phyloP scores from a whole-genome alignment of 2,888 invertebrate species.

The Microctonus aethiopoides region DNA sequence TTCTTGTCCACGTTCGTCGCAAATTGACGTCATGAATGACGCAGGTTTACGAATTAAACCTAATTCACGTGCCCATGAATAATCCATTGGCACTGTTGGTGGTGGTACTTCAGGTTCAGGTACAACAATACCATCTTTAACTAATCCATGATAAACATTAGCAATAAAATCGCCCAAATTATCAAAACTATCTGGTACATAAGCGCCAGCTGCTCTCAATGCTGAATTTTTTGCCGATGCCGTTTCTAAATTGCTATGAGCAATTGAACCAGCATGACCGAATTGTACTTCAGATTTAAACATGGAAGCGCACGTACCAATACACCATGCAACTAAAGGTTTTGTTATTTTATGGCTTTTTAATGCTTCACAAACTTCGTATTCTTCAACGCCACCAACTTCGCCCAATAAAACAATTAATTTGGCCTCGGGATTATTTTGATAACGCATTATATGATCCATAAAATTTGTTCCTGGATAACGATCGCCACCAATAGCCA shows the following conservation, averaged over 20 bases:
- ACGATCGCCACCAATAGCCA: conserved; percentile 97
- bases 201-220: conserved; percentile 83
- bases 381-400: conserved; percentile 99
- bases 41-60: conserved; percentile 98
- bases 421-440: conserved; percentile 85
- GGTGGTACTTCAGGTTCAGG: conserved; percentile 94
- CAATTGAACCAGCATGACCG: conserved; percentile 99
- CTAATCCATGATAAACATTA: conserved; percentile 80
- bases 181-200: conserved; percentile 94
- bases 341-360: conserved; percentile 85
- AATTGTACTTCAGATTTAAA: conserved; percentile 86
- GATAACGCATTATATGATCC: conserved; percentile 93
- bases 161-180: conserved; percentile 84
- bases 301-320: conserved; percentile 86
- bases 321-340: conserved; percentile 98
- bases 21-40: conserved; percentile 99
- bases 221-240: conserved; percentile 93
- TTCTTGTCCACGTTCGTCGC: conserved; percentile 98
- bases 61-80: conserved; percentile 97
- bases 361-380: conserved; percentile 92
- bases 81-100: conserved; percentile 99
- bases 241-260: conserved; percentile 93
- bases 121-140: conserved; percentile 83
- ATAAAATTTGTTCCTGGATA: conserved; percentile 99
- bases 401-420: conserved; percentile 96